Base-by-base conservation (phyloP, 2,888 invertebrate genomes). In the Geophilus truncorum region DNA sequence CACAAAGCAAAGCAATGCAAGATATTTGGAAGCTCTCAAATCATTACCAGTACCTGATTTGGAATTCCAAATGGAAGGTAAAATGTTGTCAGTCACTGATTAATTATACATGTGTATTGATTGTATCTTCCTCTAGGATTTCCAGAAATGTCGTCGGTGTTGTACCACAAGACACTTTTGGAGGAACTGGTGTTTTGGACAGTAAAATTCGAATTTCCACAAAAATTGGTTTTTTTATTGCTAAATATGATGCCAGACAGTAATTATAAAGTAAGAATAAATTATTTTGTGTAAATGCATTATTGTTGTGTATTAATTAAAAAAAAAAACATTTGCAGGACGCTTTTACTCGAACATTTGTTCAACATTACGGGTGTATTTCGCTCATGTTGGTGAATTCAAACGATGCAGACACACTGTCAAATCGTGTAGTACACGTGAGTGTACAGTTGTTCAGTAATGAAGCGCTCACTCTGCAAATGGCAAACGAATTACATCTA, bases 101-200 rank as follows among this genome's bases (percentile, higher is more conserved):
- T n/a, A n/a, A n/a, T n/a, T n/a, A n/a, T n/a, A n/a, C n/a, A n/a
- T n/a, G n/a, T 40, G 82, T 18, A 45, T 45, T 18, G 18, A 62
- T 23, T 18, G 18, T 70, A n/a, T 70, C 18, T 70, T 70, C 2
- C n/a, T n/a, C 6, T 25, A 87, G 90, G 94, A 87, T 91, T 94
- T 85, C 92, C 93, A 0, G 93, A 94, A 3, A 32, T 82, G 10
- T 79, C 81, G 18, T 40, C 75, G 6, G 91, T 92, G 34, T 89
- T 96, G 51, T 90, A 92, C 36, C 96, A 97, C 88, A 91, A 91
- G 84, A 95, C 94, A 0, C 91, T 97, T 83, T 89, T 97, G 23
- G 97, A 98, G 87, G 98, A 98, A 89, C 91, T 98, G 83, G 94
- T 98, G 84, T 98, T 98, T 89, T 98, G 98, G 98, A 96, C 96